These are phyloP conservation scores for Corynorhinus townsendii DNA, from an alignment of 2,113 vertebrate genomes.

Conservation along the genomic window DNA sequence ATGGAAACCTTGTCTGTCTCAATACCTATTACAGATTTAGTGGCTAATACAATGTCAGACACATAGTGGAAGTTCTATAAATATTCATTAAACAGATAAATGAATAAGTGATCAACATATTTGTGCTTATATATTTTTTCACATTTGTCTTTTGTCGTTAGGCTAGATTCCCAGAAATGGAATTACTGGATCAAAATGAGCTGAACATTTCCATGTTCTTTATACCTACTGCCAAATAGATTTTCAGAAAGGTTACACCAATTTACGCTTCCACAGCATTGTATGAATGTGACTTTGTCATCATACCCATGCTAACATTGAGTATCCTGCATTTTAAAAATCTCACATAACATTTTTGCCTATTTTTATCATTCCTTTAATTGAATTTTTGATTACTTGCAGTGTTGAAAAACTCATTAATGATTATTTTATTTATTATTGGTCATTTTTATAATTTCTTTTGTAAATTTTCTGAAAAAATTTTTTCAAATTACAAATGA, in stretches of 20 bases:
- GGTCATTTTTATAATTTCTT: not conserved
- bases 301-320: not conserved
- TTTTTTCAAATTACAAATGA: slow-evolving; percentile 24
- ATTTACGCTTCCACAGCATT: slow-evolving; percentile 30
- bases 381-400: not conserved
- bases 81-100: not conserved
- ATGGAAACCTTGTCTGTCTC: not conserved
- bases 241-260: slow-evolving; percentile 51
- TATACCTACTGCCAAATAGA: slow-evolving; percentile 8
- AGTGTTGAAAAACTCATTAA: slow-evolving; percentile 15
- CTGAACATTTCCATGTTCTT: slow-evolving; percentile 43
- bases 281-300: not conserved
- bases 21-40: not conserved
- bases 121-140: slow-evolving; percentile 21
- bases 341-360: not conserved
- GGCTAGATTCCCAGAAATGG: not conserved
- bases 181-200: slow-evolving; percentile 44
- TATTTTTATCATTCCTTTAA: slow-evolving; percentile 16
- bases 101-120: not conserved
- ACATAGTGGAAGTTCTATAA: not conserved
- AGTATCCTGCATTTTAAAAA: slow-evolving; percentile 9
- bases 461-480: not conserved
- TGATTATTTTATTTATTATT: not conserved
- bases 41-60: not conserved
- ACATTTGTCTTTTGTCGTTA: slow-evolving; percentile 27